Conservation (phyloP, 2,113 vertebrate genomes). For the Paradisaea rubra region DNA sequence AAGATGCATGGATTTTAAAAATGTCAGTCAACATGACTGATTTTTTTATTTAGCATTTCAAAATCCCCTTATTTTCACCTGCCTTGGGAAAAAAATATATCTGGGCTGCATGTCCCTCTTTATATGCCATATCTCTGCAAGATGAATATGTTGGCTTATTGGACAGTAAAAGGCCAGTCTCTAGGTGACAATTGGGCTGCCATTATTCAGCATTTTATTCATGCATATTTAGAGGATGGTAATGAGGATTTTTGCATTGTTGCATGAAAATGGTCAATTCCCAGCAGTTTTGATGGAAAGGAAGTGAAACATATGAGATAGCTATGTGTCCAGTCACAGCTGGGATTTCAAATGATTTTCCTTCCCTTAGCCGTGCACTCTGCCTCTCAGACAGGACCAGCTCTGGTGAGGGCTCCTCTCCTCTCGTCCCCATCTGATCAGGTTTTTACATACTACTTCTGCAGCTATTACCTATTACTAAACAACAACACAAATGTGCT, state of each 20-base stretch:
- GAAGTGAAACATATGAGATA: constrained; percentile 74
- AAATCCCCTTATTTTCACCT: constrained; percentile 81
- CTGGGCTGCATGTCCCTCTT: constrained; percentile 73
- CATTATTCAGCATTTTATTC: constrained; percentile 91
- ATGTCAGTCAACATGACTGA: constrained; percentile 93
- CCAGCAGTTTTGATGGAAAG: constrained; percentile 81
- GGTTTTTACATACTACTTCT: constrained; percentile 66
- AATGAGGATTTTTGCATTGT: constrained; percentile 98
- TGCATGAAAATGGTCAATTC: constrained; percentile 92
- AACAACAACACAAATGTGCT: constrained; percentile 43
- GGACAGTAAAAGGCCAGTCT: constrained; percentile 95
- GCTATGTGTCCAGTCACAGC: constrained; percentile 68
- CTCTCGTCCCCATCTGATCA: constrained; percentile 30
- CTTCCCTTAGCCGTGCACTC: not conserved
- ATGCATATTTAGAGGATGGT: constrained; percentile 99
- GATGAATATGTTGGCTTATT: constrained; percentile 96
- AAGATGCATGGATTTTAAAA: constrained; percentile 91
- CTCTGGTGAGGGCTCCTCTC: constrained; percentile 31
- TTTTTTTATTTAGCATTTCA: constrained; percentile 89
- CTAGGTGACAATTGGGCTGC: constrained; percentile 85
- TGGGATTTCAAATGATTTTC: constrained; percentile 68
- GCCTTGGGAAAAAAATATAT: constrained; percentile 54
- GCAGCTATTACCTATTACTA: constrained; percentile 52
- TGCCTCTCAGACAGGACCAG: constrained; percentile 40
- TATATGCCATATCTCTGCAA: constrained; percentile 82